phyloP scores from a whole-genome alignment of 2,888 invertebrate genomes.

The Nemotelus nigrinus region DNA sequence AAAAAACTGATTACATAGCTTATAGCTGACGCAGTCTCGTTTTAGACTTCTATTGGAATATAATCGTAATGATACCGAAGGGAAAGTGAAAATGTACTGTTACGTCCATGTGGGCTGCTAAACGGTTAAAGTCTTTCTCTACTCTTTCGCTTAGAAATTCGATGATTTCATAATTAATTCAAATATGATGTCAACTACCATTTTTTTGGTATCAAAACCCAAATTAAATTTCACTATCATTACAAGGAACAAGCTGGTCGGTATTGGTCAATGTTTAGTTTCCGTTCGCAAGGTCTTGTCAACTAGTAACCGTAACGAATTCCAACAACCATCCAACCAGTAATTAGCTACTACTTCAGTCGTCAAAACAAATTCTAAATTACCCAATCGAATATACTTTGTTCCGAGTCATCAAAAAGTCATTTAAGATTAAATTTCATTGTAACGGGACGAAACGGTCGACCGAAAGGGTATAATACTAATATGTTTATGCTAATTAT shows the following conservation, averaged over 20 bases:
- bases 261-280: too few species aligned
- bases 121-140: too few species aligned
- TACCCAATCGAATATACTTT: not conserved
- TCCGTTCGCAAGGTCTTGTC: not conserved
- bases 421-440: conserved; percentile 37
- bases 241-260: not conserved
- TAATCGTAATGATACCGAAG: too few species aligned
- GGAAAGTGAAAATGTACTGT: too few species aligned
- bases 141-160: too few species aligned
- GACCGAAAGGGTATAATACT: too few species aligned
- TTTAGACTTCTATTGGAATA: too few species aligned
- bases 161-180: too few species aligned
- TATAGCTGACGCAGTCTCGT: too few species aligned
- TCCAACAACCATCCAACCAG: conserved; percentile 17
- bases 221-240: not conserved
- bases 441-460: conserved; percentile 1
- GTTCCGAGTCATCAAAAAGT: conserved; percentile 35
- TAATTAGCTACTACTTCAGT: conserved; percentile 23
- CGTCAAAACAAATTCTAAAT: not conserved
- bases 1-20: too few species aligned
- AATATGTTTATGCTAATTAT: not conserved
- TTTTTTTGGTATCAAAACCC: not conserved
- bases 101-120: too few species aligned
- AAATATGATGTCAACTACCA: too few species aligned
- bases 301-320: conserved; percentile 12